Percentiles rank a stretch among this genome's conserved stretches.
Conservation (phyloP, 2,113 vertebrate species). For the Himantopus leucocephalus region DNA sequence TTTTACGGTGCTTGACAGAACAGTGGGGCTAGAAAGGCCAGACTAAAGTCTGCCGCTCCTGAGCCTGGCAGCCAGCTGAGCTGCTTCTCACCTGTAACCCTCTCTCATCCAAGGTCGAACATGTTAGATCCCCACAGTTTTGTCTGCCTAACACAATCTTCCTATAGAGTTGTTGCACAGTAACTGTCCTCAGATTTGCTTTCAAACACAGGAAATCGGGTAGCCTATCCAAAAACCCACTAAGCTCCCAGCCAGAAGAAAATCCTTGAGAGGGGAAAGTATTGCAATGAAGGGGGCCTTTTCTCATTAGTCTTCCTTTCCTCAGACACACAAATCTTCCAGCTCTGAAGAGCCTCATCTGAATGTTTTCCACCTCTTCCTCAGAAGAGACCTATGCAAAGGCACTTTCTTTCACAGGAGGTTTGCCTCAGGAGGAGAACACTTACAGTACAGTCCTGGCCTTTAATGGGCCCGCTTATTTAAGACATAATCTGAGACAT, state of each 20-base stretch:
- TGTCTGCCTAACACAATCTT: neutral
- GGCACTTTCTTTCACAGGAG: neutral
- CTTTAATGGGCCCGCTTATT: neutral
- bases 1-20: neutral
- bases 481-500: neutral
- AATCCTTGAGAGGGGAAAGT: neutral
- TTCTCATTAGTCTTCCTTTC: neutral
- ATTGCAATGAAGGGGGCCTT: neutral
- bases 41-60: neutral
- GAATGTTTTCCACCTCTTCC: neutral
- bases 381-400: neutral
- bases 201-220: neutral
- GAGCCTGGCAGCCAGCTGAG: neutral
- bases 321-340: neutral
- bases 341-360: neutral
- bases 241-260: neutral
- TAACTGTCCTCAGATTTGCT: neutral
- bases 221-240: neutral
- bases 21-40: neutral
- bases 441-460: neutral
- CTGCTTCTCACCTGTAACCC: neutral
- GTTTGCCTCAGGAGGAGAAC: neutral
- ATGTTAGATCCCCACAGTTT: neutral
- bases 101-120: neutral
- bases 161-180: accelerated